Evolutionary conservation across 2,888 invertebrate genomes (phyloP).

Genomic region (Nemoura dubitans): DNA sequence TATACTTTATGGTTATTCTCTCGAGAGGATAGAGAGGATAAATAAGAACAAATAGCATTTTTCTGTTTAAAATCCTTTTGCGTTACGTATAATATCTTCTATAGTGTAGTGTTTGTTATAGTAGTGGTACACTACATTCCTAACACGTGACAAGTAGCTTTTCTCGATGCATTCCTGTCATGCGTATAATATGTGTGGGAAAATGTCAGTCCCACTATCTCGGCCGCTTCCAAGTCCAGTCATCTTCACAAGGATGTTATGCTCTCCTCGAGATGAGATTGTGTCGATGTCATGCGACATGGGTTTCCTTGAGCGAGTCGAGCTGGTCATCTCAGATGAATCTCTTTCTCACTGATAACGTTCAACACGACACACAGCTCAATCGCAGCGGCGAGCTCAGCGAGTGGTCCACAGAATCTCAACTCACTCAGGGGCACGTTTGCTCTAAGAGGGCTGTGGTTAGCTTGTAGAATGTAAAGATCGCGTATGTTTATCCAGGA

Average conservation of each 20-base stretch:
- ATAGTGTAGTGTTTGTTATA: not conserved
- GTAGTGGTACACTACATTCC: not conserved
- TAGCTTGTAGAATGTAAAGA: no score
- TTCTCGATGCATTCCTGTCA: not conserved
- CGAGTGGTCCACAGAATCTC: not conserved
- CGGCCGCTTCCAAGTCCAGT: not conserved
- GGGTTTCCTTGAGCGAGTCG: not conserved
- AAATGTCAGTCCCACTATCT: not conserved
- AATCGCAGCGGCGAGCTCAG: not conserved
- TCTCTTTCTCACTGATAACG: not conserved
- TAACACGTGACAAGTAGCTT: conserved; percentile 4
- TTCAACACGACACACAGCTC: not conserved
- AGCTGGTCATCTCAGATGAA: not conserved
- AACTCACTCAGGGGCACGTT: not conserved
- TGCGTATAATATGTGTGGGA: not conserved
- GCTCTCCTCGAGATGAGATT: not conserved
- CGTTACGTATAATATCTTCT: not conserved
- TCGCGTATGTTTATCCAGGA: not conserved
- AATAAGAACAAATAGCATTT: not conserved
- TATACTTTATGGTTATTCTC: no score
- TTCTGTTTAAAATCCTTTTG: not conserved
- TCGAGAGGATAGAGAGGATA: no score
- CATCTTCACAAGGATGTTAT: not conserved
- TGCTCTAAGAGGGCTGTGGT: not conserved
- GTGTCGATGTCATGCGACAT: not conserved